phyloP scores from a whole-genome alignment of 2,113 vertebrate genomes.

The Crotophaga sulcirostris region DNA sequence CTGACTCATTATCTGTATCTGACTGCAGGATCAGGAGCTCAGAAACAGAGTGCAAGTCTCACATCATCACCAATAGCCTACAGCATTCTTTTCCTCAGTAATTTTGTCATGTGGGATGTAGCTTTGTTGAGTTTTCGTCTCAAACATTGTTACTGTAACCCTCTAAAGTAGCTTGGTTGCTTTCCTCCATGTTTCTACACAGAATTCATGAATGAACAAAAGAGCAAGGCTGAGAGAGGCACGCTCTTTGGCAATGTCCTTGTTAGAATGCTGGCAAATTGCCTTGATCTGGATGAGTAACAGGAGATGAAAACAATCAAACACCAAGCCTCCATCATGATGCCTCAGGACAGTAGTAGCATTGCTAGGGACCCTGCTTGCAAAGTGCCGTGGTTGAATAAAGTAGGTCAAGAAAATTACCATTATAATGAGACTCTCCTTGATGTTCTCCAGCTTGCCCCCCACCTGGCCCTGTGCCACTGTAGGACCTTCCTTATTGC shows the following conservation, averaged over 20 bases:
- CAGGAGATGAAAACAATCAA: background rate
- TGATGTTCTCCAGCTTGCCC: background rate
- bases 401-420: slow-evolving; percentile 37
- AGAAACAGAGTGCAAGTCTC: background rate
- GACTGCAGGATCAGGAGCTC: background rate
- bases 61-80: background rate
- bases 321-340: background rate
- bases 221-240: background rate
- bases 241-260: background rate
- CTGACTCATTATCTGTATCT: background rate
- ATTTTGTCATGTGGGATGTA: background rate
- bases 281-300: background rate
- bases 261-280: background rate
- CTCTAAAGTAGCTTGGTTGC: background rate
- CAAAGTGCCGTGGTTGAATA: background rate
- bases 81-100: background rate
- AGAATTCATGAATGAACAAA: background rate
- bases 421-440: background rate
- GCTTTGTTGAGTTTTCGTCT: background rate
- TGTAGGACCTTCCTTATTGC: background rate
- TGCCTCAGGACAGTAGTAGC: background rate
- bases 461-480: accelerated
- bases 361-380: background rate
- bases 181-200: background rate
- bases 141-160: background rate